Percentiles rank a stretch among this genome's conserved stretches.
Evolutionary conservation across 2,888 invertebrate species (phyloP).

Genomic region (Nomada goodeniana): DNA sequence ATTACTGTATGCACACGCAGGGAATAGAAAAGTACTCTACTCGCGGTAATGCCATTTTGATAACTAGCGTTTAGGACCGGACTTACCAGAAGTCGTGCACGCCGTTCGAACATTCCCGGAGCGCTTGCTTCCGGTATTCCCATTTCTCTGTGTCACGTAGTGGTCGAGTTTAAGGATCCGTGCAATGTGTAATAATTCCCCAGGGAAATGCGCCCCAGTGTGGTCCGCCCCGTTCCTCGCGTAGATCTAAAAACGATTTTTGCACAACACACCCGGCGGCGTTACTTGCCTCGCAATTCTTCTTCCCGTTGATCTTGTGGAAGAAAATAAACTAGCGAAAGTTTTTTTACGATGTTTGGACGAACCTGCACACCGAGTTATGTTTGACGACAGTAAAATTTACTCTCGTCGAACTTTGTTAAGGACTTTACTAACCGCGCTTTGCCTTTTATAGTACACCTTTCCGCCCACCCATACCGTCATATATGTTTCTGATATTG

Average conservation of each 20-base stretch:
- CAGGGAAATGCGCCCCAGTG: constrained; percentile 1
- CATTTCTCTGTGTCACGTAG: constrained; percentile 24
- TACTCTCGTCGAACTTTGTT: too few relatives aligned
- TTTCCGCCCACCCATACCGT: too few relatives aligned
- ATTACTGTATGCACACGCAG: not conserved
- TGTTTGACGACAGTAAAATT: too few relatives aligned
- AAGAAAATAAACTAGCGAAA: not conserved
- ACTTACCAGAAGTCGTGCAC: not conserved
- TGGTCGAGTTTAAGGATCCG: constrained; percentile 29
- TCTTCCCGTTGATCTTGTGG: constrained; percentile 1
- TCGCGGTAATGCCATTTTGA: constrained; percentile 2
- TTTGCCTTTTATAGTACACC: too few relatives aligned
- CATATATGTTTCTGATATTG: too few relatives aligned
- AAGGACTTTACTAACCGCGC: too few relatives aligned
- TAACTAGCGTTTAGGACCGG: not conserved
- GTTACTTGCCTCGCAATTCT: not conserved
- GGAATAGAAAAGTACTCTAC: not conserved
- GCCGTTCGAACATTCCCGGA: constrained; percentile 15
- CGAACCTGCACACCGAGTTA: not conserved
- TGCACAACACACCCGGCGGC: not conserved
- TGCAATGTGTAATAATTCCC: constrained; percentile 46
- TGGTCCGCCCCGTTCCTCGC: not conserved
- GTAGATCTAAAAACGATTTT: constrained; percentile 2
- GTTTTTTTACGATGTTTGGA: not conserved
- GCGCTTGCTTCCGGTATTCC: constrained; percentile 26